Conservation (phyloP, 2,113 vertebrate genomes). For the Hemibagrus wyckioides region DNA sequence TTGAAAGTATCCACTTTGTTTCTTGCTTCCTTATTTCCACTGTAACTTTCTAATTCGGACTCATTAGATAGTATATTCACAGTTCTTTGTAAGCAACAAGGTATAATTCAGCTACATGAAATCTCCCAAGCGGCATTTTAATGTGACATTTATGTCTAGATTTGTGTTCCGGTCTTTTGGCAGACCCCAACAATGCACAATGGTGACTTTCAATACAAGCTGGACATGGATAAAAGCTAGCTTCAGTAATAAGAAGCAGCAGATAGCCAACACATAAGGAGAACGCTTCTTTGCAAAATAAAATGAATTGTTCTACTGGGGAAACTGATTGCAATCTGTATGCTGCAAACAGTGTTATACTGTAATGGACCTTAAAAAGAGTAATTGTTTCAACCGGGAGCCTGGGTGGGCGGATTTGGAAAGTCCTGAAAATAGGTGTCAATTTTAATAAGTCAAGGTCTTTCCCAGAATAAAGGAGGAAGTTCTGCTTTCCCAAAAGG, state of each 20-base stretch:
- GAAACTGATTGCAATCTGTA: constrained; percentile 83
- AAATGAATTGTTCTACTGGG: constrained; percentile 84
- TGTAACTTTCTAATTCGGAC: neutral
- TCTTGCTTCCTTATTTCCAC: neutral
- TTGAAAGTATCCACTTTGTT: neutral
- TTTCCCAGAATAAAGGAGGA: constrained; percentile 80
- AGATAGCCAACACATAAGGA: constrained; percentile 83
- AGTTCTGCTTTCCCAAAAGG: constrained; percentile 65
- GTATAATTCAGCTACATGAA: constrained; percentile 22
- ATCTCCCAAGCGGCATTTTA: constrained; percentile 33
- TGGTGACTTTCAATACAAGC: constrained; percentile 79
- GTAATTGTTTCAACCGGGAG: constrained; percentile 75
- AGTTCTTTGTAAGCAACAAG: constrained; percentile 26
- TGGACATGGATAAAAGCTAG: constrained; percentile 87
- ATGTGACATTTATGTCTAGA: constrained; percentile 48
- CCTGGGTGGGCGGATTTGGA: constrained; percentile 77
- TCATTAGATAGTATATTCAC: neutral
- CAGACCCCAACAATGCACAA: constrained; percentile 79
- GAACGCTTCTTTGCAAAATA: constrained; percentile 85
- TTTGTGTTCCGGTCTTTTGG: constrained; percentile 66
- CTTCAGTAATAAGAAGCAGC: constrained; percentile 84
- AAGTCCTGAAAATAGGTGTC: constrained; percentile 80
- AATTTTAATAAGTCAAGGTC: constrained; percentile 75
- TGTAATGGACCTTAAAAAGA: constrained; percentile 80
- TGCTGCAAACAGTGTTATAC: constrained; percentile 79